phyloP scores from a whole-genome alignment of 2,113 vertebrate genomes.

The Brachyistius frenatus region DNA sequence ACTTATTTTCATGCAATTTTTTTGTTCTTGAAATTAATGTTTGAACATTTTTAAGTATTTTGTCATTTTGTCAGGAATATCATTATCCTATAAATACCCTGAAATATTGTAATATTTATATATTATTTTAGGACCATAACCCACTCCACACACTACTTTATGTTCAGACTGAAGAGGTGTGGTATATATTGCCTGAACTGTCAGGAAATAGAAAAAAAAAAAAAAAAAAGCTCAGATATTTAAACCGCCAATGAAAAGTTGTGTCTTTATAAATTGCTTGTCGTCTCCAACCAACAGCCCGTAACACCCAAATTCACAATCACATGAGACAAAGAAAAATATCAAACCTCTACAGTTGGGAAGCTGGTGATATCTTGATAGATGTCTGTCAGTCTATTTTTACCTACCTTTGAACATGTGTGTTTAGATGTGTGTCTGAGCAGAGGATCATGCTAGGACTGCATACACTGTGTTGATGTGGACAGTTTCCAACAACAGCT shows the following conservation, averaged over 20 bases:
- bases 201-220: no score
- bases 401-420: neutral
- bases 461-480: constrained; percentile 62
- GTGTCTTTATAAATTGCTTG: neutral
- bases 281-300: neutral
- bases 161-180: no score
- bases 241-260: neutral
- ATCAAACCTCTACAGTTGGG: neutral
- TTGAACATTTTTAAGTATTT: no score
- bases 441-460: constrained; percentile 12
- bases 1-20: no score
- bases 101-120: no score
- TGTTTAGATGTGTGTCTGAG: constrained; percentile 28
- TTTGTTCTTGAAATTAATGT: no score
- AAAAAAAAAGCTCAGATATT: no score
- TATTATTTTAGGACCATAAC: no score
- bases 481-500: constrained; percentile 71
- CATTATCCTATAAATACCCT: no score
- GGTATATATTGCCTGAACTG: no score
- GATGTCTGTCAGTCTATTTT: constrained; percentile 33
- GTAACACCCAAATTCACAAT: neutral
- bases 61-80: no score
- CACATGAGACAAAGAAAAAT: neutral
- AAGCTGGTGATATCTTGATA: neutral
- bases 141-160: no score